Evolutionary conservation across 2,113 vertebrate species (phyloP).

Genomic region (Cryptotis parvus): DNA sequence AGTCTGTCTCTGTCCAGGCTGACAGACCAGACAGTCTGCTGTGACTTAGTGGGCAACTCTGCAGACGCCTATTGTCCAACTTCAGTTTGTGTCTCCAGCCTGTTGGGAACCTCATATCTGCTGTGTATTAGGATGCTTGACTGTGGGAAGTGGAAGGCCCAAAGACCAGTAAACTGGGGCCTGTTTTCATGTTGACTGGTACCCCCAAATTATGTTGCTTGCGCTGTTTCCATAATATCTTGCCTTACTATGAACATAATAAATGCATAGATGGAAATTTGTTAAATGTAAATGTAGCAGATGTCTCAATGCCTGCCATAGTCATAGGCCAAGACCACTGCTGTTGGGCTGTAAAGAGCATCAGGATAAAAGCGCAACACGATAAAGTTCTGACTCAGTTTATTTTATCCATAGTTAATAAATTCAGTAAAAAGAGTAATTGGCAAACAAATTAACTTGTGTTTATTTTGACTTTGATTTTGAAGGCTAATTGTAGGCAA

Average conservation of each 20-base stretch:
- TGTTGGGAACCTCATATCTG: background rate
- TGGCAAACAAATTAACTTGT: background rate
- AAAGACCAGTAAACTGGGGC: no score
- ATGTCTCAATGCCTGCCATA: background rate
- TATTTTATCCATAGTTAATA: constrained; percentile 27
- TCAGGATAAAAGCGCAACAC: background rate
- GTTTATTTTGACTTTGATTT: background rate
- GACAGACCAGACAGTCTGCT: background rate
- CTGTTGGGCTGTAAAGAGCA: background rate
- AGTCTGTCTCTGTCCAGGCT: background rate
- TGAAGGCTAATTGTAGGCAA: background rate
- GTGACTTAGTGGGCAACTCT: background rate
- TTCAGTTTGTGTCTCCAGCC: background rate
- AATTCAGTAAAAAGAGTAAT: background rate
- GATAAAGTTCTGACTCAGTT: background rate
- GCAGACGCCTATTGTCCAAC: background rate
- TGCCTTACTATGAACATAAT: background rate
- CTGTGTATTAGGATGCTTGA: background rate
- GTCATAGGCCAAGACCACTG: background rate
- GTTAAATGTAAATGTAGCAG: constrained; percentile 11
- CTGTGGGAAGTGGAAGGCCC: background rate
- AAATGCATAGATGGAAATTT: background rate
- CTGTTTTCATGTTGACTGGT: background rate
- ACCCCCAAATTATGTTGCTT: background rate
- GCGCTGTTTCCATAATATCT: background rate